Conservation (phyloP, 2,888 invertebrate genomes). For the Ormyrus thymus region DNA sequence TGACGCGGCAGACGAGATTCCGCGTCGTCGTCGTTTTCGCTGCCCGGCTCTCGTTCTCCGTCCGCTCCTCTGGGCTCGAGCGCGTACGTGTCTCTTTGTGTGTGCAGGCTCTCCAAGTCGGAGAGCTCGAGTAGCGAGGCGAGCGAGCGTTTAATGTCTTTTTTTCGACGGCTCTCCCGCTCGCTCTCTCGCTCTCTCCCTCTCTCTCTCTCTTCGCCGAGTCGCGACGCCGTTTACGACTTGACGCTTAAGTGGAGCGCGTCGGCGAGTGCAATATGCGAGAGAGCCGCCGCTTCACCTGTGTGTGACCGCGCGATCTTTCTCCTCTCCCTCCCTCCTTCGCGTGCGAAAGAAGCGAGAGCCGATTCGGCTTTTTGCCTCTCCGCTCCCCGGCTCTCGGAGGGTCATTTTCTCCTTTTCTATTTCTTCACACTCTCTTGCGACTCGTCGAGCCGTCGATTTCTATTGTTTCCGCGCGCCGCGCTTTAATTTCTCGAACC, state of each 20-base stretch:
- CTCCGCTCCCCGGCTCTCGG: neutral
- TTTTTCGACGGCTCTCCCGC: slow-evolving; percentile 42
- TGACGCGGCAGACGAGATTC: slow-evolving; percentile 56
- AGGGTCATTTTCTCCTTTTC: too few species aligned
- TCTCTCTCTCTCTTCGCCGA: slow-evolving; percentile 4
- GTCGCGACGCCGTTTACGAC: slow-evolving; percentile 38
- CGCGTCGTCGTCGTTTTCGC: slow-evolving; percentile 28
- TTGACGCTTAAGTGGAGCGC: slow-evolving; percentile 54
- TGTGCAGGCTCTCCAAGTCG: neutral
- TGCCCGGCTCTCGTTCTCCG: slow-evolving; percentile 1
- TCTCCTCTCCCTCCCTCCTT: too few species aligned
- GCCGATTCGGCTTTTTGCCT: slow-evolving; percentile 36
- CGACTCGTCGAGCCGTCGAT: too few species aligned
- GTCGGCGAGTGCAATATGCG: slow-evolving; percentile 29
- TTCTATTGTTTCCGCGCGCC: too few species aligned
- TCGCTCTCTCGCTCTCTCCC: slow-evolving; percentile 26
- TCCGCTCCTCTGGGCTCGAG: neutral
- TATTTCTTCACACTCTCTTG: too few species aligned
- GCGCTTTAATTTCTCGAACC: too few species aligned
- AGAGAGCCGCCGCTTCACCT: slow-evolving; percentile 36
- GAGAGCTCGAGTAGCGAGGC: too few species aligned
- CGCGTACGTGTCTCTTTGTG: slow-evolving; percentile 13
- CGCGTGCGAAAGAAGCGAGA: slow-evolving; percentile 39
- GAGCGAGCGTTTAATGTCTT: slow-evolving; percentile 42
- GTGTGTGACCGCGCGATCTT: slow-evolving; percentile 30